Percentiles rank a stretch among this genome's conserved stretches.
Conservation (phyloP, 2,888 invertebrate species). For the Polydrusus pterygomalis region DNA sequence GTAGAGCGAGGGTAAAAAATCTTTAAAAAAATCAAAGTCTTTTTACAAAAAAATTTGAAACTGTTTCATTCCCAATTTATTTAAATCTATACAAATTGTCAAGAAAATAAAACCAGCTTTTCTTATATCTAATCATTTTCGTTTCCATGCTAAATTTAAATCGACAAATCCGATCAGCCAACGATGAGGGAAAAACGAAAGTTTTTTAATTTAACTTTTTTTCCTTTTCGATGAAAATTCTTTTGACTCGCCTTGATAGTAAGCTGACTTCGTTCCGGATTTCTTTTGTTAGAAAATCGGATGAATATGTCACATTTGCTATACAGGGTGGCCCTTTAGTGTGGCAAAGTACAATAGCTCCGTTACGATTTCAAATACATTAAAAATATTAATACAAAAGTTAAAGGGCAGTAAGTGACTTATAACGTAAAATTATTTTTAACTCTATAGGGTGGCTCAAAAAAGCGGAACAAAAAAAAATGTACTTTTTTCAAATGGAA, state of each 20-base stretch:
- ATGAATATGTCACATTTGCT: conserved; percentile 1
- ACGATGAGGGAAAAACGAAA: conserved; percentile 13
- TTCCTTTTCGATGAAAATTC: conserved; percentile 26
- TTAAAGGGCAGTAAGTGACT: no score
- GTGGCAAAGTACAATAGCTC: no score
- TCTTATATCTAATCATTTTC: background rate
- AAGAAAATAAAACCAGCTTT: background rate
- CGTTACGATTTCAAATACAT: no score
- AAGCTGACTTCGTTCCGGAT: background rate
- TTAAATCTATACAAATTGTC: background rate
- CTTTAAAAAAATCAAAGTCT: no score
- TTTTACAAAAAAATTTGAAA: no score
- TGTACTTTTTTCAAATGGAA: no score
- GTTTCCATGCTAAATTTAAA: conserved; percentile 23
- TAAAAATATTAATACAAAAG: no score
- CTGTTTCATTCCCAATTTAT: background rate
- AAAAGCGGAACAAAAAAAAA: no score
- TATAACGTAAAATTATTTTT: no score
- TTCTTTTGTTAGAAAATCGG: background rate
- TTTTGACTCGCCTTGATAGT: conserved; percentile 11
- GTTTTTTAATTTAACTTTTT: conserved; percentile 34
- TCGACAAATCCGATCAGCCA: conserved; percentile 30
- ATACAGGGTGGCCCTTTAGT: no score
- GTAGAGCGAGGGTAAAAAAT: no score
- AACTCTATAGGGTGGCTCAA: no score